A percentile compares a stretch with the other conserved stretches of the same genome.
phyloP scores from a whole-genome alignment of 2,113 vertebrate species.

The Thalassarche chlororhynchos region DNA sequence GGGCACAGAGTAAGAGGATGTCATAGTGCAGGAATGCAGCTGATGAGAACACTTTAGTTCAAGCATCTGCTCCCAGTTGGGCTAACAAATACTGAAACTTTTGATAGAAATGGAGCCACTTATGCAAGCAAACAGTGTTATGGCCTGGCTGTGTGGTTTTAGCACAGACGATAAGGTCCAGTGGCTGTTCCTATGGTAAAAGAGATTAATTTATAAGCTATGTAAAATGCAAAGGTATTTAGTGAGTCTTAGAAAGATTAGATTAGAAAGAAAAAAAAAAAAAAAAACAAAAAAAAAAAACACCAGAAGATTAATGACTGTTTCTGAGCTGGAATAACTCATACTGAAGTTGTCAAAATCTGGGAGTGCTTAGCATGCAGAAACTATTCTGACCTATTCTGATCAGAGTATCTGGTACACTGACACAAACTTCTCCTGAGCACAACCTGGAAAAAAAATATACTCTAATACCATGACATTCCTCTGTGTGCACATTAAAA shows the following conservation, averaged over 20 bases:
- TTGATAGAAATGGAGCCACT: not conserved
- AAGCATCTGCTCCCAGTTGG: not conserved
- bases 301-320: not conserved
- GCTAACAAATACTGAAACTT: not conserved
- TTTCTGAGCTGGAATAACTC: constrained; percentile 36
- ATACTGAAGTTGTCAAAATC: not conserved
- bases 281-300: not conserved
- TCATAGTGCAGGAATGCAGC: not conserved
- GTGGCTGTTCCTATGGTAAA: not conserved
- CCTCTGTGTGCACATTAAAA: not conserved
- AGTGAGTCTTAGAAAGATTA: constrained; percentile 15
- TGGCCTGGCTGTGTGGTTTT: fast-evolving
- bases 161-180: not conserved
- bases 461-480: not conserved
- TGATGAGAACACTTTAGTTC: not conserved
- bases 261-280: not conserved
- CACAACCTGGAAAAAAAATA: not conserved
- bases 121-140: not conserved
- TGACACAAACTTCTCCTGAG: not conserved
- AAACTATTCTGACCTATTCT: not conserved
- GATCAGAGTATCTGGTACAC: not conserved
- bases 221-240: constrained; percentile 11
- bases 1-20: not conserved
- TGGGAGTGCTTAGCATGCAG: not conserved
- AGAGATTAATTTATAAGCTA: constrained; percentile 2